These are phyloP conservation scores for Lepidocolaptes lacrymiger DNA, from an alignment of 2,797 vertebrate genomes.

Conservation along the genomic window DNA sequence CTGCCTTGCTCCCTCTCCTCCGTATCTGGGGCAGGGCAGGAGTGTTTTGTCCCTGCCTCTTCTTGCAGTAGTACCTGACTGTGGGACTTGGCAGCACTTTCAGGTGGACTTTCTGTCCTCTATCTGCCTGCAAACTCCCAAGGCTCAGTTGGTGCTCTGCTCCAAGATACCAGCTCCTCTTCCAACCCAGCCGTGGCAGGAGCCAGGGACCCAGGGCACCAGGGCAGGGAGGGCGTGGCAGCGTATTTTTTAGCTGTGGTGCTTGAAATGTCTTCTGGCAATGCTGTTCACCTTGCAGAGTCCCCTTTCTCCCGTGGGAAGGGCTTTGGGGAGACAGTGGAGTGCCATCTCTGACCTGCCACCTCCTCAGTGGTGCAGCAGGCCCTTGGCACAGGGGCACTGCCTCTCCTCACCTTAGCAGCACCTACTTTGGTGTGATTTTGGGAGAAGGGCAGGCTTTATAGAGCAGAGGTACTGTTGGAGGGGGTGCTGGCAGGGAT, in stretches of 20 bases:
- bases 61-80: fast-evolving
- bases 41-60: not conserved
- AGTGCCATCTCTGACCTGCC: not conserved
- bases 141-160: not conserved
- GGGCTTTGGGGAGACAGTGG: not conserved
- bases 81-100: not conserved
- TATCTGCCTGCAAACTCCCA: not conserved
- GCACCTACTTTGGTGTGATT: not conserved
- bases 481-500: not conserved
- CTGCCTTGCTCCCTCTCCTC: not conserved
- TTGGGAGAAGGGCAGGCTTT: not conserved
- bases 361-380: not conserved
- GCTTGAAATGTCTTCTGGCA: not conserved
- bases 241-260: fast-evolving
- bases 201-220: not conserved
- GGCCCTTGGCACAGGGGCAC: not conserved
- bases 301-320: not conserved
- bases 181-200: not conserved
- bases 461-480: not conserved
- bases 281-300: not conserved
- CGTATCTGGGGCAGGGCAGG: not conserved
- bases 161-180: not conserved
- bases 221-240: not conserved
- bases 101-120: not conserved
- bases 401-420: not conserved